phyloP scores from a whole-genome alignment of 2,797 vertebrate species.

The Gobio occitaniae region DNA sequence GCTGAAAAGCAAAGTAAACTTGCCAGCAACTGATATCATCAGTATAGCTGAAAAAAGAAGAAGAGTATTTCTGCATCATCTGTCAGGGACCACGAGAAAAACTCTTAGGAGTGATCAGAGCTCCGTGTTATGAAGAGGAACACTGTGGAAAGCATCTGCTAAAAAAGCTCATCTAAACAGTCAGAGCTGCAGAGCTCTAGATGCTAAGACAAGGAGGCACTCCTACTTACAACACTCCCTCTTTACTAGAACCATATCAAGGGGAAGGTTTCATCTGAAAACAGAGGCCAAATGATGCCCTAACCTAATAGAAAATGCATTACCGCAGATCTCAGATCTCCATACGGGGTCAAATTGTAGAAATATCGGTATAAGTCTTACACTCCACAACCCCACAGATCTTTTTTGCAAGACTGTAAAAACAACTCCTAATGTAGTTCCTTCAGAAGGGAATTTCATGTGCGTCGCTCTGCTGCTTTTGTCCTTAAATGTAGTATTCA shows the following conservation, averaged over 20 bases:
- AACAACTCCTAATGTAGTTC: not conserved
- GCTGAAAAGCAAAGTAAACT: conserved; percentile 15
- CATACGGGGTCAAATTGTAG: not conserved
- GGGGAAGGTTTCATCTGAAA: conserved; percentile 18
- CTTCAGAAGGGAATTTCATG: not conserved
- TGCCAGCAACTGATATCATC: not conserved
- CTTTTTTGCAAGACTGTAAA: not conserved
- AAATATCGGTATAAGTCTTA: not conserved
- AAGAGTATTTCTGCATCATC: conserved; percentile 19
- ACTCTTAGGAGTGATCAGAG: not conserved
- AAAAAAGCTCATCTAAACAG: conserved; percentile 18
- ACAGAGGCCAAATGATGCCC: conserved; percentile 12
- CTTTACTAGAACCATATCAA: conserved; percentile 37
- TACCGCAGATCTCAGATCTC: not conserved
- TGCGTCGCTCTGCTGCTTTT: not conserved
- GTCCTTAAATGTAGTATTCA: not conserved
- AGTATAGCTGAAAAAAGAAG: conserved; percentile 5
- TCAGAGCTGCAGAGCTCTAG: conserved; percentile 18
- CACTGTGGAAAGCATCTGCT: not conserved
- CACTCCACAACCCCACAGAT: not conserved
- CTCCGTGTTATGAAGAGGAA: conserved; percentile 1
- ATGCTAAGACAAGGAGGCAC: conserved; percentile 11
- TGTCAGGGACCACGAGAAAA: not conserved
- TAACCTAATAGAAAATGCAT: conserved; percentile 18
- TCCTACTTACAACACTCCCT: conserved; percentile 26